phyloP scores from a whole-genome alignment of 2,113 vertebrate species.

The Hipposideros armiger region DNA sequence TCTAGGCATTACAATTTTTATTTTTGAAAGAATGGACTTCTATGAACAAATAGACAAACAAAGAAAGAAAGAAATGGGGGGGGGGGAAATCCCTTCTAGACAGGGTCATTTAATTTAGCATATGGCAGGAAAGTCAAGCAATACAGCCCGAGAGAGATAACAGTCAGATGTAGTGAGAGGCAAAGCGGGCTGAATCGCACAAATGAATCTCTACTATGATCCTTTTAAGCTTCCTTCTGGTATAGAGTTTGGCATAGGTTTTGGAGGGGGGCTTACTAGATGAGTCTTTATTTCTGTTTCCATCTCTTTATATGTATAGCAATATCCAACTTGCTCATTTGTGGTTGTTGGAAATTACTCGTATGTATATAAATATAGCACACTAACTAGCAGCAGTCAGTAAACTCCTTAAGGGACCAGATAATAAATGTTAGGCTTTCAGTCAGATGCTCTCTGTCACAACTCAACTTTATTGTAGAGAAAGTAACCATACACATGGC shows the following conservation, averaged over 20 bases:
- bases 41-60: background rate
- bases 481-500: background rate
- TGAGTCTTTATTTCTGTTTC: slow-evolving; percentile 17
- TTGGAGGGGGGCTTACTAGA: background rate
- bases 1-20: slow-evolving; percentile 35
- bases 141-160: background rate
- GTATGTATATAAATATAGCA: background rate
- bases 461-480: background rate
- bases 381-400: background rate
- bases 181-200: background rate
- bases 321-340: background rate
- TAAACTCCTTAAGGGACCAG: background rate
- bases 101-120: background rate
- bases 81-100: slow-evolving; percentile 9
- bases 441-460: background rate
- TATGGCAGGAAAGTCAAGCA: slow-evolving; percentile 38
- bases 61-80: background rate
- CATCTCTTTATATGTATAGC: background rate
- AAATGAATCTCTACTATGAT: background rate
- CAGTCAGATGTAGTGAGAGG: background rate
- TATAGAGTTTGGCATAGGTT: background rate
- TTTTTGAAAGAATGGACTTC: slow-evolving; percentile 73
- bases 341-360: slow-evolving; percentile 25
- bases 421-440: background rate
- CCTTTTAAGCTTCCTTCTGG: background rate